Percentiles rank a stretch among this genome's conserved stretches.
Evolutionary conservation across 2,797 vertebrate species (phyloP).

Genomic region (Bucorvus abyssinicus): DNA sequence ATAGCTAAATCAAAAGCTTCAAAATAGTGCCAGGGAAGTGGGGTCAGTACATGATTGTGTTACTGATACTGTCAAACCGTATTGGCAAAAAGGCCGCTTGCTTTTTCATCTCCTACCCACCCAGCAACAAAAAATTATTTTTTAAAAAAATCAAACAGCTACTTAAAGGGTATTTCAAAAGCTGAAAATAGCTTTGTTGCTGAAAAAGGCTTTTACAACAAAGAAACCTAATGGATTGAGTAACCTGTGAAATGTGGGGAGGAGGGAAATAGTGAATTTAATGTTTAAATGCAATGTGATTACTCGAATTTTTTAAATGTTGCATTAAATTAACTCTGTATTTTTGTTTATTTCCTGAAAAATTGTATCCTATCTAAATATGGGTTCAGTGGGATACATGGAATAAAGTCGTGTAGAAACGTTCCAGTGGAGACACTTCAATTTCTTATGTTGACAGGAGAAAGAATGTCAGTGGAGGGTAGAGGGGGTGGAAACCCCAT

Average conservation of each 20-base stretch:
- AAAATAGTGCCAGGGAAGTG: background rate
- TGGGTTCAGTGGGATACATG: background rate
- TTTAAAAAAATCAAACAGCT: background rate
- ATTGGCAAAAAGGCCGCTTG: background rate
- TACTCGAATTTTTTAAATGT: background rate
- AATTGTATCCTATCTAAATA: background rate
- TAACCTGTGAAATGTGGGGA: background rate
- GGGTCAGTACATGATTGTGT: background rate
- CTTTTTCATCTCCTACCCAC: background rate
- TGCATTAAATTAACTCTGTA: background rate
- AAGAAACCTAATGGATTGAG: background rate
- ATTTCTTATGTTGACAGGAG: background rate
- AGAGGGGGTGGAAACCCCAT: fast-evolving
- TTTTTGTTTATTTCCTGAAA: background rate
- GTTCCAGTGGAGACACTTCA: background rate
- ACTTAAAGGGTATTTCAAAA: background rate
- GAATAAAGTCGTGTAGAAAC: background rate
- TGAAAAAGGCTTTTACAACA: background rate
- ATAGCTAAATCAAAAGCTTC: background rate
- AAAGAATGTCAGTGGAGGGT: background rate
- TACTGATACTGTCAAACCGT: background rate
- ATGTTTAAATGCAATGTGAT: background rate
- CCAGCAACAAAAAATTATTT: fast-evolving
- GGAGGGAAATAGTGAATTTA: background rate
- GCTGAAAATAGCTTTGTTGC: background rate